Conservation (phyloP, 2,888 invertebrate genomes). For the Ceraclea dissimilis region DNA sequence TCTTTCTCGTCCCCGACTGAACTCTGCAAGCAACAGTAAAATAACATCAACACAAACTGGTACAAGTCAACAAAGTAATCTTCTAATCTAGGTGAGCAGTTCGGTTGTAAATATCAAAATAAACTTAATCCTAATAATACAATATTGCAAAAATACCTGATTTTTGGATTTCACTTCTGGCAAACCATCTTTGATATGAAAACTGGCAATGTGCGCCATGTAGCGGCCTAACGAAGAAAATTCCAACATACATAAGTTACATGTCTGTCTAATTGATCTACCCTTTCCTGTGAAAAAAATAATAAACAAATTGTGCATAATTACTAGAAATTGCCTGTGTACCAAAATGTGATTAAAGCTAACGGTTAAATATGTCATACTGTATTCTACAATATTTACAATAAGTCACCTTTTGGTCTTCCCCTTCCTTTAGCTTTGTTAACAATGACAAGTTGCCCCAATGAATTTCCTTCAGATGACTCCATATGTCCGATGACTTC, state of each 20-base stretch:
- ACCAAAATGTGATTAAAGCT: no score
- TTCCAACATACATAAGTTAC: slow-evolving; percentile 43
- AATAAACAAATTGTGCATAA: no score
- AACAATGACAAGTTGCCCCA: slow-evolving; percentile 56
- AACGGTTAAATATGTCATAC: no score
- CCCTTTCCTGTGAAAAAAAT: slow-evolving; percentile 7
- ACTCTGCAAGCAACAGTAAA: no score
- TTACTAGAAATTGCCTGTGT: not conserved
- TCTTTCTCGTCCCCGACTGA: not conserved
- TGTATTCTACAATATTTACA: no score
- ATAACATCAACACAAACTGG: no score
- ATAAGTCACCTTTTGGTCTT: slow-evolving; percentile 49
- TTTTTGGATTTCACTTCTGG: not conserved
- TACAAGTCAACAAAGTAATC: no score
- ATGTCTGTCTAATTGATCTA: slow-evolving; percentile 31
- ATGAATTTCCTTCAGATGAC: slow-evolving; percentile 49
- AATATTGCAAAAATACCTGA: not conserved
- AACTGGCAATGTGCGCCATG: slow-evolving; percentile 51
- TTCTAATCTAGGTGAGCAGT: no score
- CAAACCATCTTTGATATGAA: slow-evolving; percentile 8
- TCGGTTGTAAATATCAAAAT: no score
- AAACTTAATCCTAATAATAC: no score
- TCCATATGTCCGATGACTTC: slow-evolving; percentile 63
- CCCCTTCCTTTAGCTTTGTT: slow-evolving; percentile 50
- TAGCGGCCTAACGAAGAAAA: slow-evolving; percentile 44